Evolutionary conservation across 2,113 vertebrate species (phyloP).

Genomic region (Sinocyclocheilus grahami): DNA sequence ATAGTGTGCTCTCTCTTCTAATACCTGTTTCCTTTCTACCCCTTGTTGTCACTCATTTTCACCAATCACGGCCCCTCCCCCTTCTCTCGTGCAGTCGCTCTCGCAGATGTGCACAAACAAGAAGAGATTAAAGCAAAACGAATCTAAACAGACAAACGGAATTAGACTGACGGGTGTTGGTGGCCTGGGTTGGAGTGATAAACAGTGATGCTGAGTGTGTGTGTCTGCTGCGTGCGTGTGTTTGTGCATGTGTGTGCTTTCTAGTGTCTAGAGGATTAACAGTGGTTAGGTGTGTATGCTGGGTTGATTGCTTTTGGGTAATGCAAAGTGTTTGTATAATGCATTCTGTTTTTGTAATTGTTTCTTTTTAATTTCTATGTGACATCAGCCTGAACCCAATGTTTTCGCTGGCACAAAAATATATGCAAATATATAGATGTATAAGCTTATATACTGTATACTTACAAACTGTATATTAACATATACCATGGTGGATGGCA

Average conservation of each 20-base stretch:
- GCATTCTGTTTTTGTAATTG: slow-evolving; percentile 78
- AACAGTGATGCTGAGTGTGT: slow-evolving; percentile 75
- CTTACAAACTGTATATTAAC: not conserved
- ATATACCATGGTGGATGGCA: not conserved
- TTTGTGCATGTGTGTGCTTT: slow-evolving; percentile 60
- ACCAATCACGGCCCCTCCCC: slow-evolving; percentile 33
- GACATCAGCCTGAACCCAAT: slow-evolving; percentile 60
- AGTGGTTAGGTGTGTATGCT: slow-evolving; percentile 77
- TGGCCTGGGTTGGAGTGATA: slow-evolving; percentile 80
- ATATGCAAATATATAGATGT: too few relatives aligned
- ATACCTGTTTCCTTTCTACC: slow-evolving; percentile 47
- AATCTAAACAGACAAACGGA: slow-evolving; percentile 83
- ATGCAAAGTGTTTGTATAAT: slow-evolving; percentile 76
- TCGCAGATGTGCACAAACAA: slow-evolving; percentile 80
- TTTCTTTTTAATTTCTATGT: slow-evolving; percentile 72
- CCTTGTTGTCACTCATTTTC: slow-evolving; percentile 39
- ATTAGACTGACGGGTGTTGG: slow-evolving; percentile 82
- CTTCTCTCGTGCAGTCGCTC: slow-evolving; percentile 68
- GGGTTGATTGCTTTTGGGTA: slow-evolving; percentile 77
- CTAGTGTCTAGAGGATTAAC: slow-evolving; percentile 79
- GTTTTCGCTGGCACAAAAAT: not conserved
- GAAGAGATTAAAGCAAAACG: slow-evolving; percentile 80
- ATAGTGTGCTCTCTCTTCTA: slow-evolving; percentile 7
- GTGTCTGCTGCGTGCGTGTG: slow-evolving; percentile 46
- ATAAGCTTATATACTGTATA: too few relatives aligned